Evolutionary conservation across 2,113 vertebrate species (phyloP).

Genomic region (Chaetorhynchus papuensis): DNA sequence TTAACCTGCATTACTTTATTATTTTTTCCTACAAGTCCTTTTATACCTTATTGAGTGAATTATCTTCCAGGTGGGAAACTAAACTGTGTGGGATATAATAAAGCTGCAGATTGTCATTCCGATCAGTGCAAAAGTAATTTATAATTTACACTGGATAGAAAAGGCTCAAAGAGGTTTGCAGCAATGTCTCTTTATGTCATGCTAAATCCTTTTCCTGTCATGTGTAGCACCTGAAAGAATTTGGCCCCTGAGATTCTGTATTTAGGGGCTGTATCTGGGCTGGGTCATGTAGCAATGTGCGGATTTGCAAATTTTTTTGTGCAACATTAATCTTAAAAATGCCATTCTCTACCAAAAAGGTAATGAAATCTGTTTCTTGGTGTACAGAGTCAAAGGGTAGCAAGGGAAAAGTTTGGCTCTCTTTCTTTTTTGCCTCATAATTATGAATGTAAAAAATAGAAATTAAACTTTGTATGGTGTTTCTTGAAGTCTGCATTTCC

Average conservation of each 20-base stretch:
- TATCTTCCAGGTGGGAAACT: background rate
- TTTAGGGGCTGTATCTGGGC: background rate
- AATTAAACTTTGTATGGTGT: background rate
- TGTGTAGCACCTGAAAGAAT: background rate
- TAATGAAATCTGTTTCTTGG: background rate
- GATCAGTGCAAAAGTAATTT: background rate
- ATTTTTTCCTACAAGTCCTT: background rate
- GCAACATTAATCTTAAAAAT: background rate
- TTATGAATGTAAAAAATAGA: background rate
- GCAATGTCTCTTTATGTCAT: background rate
- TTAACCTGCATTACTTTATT: background rate
- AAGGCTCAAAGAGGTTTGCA: background rate
- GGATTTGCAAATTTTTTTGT: background rate
- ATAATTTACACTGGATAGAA: background rate
- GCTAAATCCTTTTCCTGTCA: background rate
- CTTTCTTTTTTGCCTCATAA: background rate
- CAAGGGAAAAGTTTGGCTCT: background rate
- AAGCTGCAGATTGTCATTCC: background rate
- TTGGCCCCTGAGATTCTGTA: background rate
- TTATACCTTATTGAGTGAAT: background rate
- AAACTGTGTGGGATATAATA: background rate
- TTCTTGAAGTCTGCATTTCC: background rate
- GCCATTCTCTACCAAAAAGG: background rate
- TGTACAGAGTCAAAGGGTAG: background rate
- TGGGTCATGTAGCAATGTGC: background rate